These are phyloP conservation scores for Dicentrarchus labrax DNA, from an alignment of 2,113 vertebrate species.

Conservation along the genomic window DNA sequence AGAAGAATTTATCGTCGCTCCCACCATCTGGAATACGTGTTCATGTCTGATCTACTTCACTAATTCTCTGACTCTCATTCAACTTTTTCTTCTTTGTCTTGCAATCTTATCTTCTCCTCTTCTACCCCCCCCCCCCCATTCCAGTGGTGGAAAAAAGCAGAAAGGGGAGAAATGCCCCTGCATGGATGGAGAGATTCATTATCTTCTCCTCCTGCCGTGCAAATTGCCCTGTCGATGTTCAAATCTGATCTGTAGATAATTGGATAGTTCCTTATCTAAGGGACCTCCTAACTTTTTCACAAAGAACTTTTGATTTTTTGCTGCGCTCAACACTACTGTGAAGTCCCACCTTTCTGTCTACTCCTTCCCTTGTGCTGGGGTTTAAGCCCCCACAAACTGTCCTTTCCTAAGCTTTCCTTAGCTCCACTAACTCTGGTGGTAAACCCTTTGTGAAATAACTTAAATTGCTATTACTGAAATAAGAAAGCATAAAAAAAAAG, in stretches of 20 bases:
- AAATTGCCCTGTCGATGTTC: conserved; percentile 64
- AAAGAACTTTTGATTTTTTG: conserved; percentile 40
- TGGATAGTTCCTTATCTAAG: conserved; percentile 57
- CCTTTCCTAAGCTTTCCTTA: not conserved
- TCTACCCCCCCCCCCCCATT: not conserved
- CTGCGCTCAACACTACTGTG: conserved; percentile 20
- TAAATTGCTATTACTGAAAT: not conserved
- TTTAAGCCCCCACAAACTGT: not conserved
- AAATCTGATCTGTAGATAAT: conserved; percentile 71
- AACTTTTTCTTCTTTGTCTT: conserved; percentile 24
- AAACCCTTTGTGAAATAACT: not conserved
- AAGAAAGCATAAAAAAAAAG: too few relatives aligned
- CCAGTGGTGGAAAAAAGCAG: conserved; percentile 18
- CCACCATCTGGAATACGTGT: conserved; percentile 15
- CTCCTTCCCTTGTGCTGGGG: conserved; percentile 4
- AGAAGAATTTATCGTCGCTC: not conserved
- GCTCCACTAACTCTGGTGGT: not conserved
- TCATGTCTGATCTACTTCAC: conserved; percentile 45
- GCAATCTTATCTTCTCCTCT: not conserved
- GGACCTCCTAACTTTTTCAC: conserved; percentile 50
- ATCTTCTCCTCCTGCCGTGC: conserved; percentile 26
- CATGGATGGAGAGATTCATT: conserved; percentile 62
- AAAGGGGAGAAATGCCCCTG: conserved; percentile 31
- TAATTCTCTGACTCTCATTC: conserved; percentile 15
- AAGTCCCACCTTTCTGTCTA: conserved; percentile 26